Conservation (phyloP, 2,888 invertebrate species). For the Brachypalpus laphriformis region DNA sequence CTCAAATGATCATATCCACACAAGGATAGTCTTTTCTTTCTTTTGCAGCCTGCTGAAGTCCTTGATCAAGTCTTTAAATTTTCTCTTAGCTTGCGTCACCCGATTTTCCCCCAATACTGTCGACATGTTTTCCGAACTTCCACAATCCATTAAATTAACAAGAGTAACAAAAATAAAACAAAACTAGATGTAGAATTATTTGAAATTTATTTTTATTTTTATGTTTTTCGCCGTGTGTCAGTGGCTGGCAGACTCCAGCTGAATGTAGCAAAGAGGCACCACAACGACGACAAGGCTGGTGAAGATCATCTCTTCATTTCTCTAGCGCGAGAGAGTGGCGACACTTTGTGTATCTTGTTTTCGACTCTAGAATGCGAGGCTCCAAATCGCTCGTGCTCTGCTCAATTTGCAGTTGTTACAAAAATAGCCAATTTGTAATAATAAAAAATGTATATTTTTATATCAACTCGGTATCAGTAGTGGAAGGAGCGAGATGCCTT, state of each 20-base stretch:
- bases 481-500: not conserved
- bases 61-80: too few relatives aligned
- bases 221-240: not conserved
- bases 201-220: constrained; percentile 26
- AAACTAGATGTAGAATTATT: not conserved
- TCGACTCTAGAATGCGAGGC: constrained; percentile 31
- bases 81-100: not conserved
- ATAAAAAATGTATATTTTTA: constrained; percentile 58
- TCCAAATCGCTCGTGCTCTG: constrained; percentile 24
- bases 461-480: constrained; percentile 51
- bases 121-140: constrained; percentile 13
- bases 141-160: constrained; percentile 13
- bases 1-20: too few relatives aligned
- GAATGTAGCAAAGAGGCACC: not conserved
- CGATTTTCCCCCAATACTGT: not conserved
- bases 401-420: constrained; percentile 62
- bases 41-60: too few relatives aligned
- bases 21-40: too few relatives aligned
- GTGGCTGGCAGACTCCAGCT: constrained; percentile 22
- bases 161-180: constrained; percentile 28
- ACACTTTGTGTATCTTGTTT: constrained; percentile 18
- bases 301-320: constrained; percentile 10
- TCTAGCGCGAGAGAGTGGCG: constrained; percentile 17
- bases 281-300: not conserved
- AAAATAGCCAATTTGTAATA: constrained; percentile 68